Conservation (phyloP, 2,888 invertebrate species). For the Tethea ocularis region DNA sequence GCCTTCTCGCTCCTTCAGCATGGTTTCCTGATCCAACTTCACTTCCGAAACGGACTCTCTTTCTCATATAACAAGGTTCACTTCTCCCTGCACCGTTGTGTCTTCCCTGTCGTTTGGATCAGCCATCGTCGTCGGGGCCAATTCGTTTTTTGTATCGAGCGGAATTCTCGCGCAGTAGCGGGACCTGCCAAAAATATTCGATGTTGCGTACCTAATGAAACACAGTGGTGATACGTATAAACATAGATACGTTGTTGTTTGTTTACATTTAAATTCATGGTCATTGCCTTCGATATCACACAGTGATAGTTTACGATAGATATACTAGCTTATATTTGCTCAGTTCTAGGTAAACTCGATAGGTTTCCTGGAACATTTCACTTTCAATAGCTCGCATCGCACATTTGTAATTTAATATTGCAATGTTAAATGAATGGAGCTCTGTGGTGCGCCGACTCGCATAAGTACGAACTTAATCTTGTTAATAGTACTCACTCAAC, state of each 20-base stretch:
- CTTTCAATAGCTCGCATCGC: too few relatives aligned
- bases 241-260: not conserved
- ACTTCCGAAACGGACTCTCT: conserved; percentile 53
- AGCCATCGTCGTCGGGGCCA: conserved; percentile 48
- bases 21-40: conserved; percentile 64
- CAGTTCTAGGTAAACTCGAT: not conserved
- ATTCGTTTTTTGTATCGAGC: conserved; percentile 36
- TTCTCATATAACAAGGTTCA: conserved; percentile 70
- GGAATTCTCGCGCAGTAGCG: conserved; percentile 23
- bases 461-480: too few relatives aligned
- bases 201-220: too few relatives aligned
- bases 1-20: conserved; percentile 88
- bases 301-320: not conserved
- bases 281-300: not conserved
- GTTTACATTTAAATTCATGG: too few relatives aligned
- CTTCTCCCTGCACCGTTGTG: conserved; percentile 39
- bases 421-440: not conserved
- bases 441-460: too few relatives aligned
- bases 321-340: not conserved
- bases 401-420: not conserved
- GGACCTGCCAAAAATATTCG: conserved; percentile 21
- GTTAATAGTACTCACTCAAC: too few relatives aligned
- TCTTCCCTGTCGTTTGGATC: conserved; percentile 41
- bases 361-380: not conserved
- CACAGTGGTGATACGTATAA: not conserved